Percentiles rank a stretch among this genome's conserved stretches.
Conservation (phyloP, 2,797 vertebrate species). For the Leptatherina wallacei region DNA sequence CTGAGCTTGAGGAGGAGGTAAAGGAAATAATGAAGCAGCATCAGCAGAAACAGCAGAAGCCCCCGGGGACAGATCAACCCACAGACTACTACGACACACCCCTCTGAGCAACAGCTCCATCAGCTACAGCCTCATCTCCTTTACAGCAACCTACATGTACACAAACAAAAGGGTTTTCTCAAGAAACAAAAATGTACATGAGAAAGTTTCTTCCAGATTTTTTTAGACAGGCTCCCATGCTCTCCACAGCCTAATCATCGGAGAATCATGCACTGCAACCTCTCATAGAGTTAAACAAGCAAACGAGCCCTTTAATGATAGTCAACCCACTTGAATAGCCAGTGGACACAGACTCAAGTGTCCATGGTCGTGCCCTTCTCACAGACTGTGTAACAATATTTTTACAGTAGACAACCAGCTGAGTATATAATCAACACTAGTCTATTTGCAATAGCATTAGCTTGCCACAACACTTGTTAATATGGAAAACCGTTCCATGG, state of each 20-base stretch:
- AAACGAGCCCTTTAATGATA: slow-evolving; percentile 81
- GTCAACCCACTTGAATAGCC: slow-evolving; percentile 69
- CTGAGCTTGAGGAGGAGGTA: slow-evolving; percentile 97
- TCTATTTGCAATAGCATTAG: slow-evolving; percentile 79
- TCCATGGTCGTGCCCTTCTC: slow-evolving; percentile 49
- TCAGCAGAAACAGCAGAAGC: slow-evolving; percentile 90
- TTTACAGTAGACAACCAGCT: slow-evolving; percentile 74
- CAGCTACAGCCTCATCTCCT: slow-evolving; percentile 36
- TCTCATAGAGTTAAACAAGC: slow-evolving; percentile 56
- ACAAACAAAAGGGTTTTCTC: slow-evolving; percentile 31
- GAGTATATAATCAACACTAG: slow-evolving; percentile 80
- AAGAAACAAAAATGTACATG: slow-evolving; percentile 53
- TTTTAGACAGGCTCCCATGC: slow-evolving; percentile 46
- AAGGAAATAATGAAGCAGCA: slow-evolving; percentile 99
- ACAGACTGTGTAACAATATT: slow-evolving; percentile 64
- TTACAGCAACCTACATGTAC: slow-evolving; percentile 8
- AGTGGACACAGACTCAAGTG: slow-evolving; percentile 38
- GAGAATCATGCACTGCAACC: slow-evolving; percentile 62
- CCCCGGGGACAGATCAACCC: slow-evolving; percentile 75
- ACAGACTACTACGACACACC: slow-evolving; percentile 93
- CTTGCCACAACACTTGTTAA: slow-evolving; percentile 72
- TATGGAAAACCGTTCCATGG: slow-evolving; percentile 68
- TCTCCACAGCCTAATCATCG: slow-evolving; percentile 43
- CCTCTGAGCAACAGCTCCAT: slow-evolving; percentile 83
- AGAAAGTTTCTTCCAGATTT: slow-evolving; percentile 46